Evolutionary conservation across 2,113 vertebrate genomes (phyloP).

Genomic region (Noturus placidus): DNA sequence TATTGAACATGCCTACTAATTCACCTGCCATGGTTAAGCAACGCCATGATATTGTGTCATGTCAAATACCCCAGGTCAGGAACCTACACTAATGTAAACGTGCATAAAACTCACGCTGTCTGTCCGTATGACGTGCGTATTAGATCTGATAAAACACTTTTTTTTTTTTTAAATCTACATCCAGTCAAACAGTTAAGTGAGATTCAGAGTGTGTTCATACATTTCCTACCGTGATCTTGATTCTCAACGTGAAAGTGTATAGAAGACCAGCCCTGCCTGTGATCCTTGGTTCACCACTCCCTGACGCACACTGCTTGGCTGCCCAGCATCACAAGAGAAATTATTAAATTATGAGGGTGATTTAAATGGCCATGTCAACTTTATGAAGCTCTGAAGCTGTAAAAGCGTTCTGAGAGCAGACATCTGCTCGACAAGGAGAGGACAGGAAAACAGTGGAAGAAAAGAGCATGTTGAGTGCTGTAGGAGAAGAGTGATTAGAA

Average conservation of each 20-base stretch:
- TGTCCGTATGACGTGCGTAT: neutral
- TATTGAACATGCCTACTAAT: neutral
- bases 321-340: conserved; percentile 35
- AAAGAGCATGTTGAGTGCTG: conserved; percentile 10
- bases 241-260: neutral
- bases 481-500: neutral
- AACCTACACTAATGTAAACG: neutral
- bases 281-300: conserved; percentile 34
- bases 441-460: conserved; percentile 12
- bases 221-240: neutral
- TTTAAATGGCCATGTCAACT: conserved; percentile 44
- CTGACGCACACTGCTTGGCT: conserved; percentile 33
- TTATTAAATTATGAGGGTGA: conserved; percentile 52
- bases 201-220: neutral
- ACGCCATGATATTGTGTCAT: neutral
- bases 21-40: neutral
- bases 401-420: conserved; percentile 50
- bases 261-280: neutral
- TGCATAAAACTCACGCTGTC: neutral
- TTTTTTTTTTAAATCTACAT: too few relatives aligned
- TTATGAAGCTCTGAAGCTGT: conserved; percentile 45
- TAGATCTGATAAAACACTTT: neutral
- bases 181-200: neutral
- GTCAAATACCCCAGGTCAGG: neutral
- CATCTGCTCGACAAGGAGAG: conserved; percentile 44